These are phyloP conservation scores for Gymnothorax reevesii DNA, from an alignment of 2,797 vertebrate species.

Conservation along the genomic window DNA sequence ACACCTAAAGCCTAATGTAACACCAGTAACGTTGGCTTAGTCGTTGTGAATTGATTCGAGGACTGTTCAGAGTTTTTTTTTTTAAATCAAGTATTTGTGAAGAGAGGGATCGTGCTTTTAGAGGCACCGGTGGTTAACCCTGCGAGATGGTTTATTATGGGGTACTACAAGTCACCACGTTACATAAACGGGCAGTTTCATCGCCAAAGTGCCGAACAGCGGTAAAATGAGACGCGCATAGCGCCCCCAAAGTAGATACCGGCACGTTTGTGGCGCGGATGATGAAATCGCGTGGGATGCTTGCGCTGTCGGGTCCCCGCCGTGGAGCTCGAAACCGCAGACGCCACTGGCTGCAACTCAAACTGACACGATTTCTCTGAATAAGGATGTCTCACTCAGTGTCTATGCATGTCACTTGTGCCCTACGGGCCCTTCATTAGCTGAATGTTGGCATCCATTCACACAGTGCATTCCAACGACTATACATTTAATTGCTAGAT, in stretches of 20 bases:
- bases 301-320: slow-evolving; percentile 53
- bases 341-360: neutral
- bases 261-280: slow-evolving; percentile 63
- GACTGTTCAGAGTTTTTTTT: neutral
- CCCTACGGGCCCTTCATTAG: neutral
- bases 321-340: neutral
- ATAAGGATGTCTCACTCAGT: neutral
- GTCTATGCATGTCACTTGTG: neutral
- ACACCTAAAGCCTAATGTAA: neutral
- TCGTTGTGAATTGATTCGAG: neutral
- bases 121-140: neutral
- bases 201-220: slow-evolving; percentile 17
- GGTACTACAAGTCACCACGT: neutral
- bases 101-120: neutral
- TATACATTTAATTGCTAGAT: neutral
- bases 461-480: neutral
- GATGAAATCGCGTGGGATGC: slow-evolving; percentile 66
- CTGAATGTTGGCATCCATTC: neutral
- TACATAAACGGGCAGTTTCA: neutral
- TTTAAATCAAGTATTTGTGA: neutral
- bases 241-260: slow-evolving; percentile 46
- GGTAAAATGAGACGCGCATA: neutral
- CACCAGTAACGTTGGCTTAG: neutral
- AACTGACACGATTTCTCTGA: neutral
- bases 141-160: neutral